Evolutionary conservation across 2,797 vertebrate genomes (phyloP), one percentile per base, ranked within the genome.

Genomic region (Lepus townsendii): DNA sequence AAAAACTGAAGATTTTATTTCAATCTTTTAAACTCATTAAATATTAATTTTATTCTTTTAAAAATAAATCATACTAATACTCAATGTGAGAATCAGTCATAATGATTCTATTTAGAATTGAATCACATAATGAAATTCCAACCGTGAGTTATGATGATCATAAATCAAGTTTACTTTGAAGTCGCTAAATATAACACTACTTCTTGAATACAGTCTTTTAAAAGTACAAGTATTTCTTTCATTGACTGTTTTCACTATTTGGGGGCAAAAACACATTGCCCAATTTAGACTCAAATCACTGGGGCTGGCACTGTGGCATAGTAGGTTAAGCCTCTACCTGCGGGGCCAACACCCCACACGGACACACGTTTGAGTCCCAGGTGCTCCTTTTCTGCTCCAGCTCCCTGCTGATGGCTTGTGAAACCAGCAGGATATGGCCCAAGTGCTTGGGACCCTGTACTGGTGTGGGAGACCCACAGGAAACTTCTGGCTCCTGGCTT

Each of bases 1-100:
- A 42, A 42, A 42, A 98, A 95, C 97, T 97, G 97, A 98, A 98
- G 94, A 92, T 97, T 98, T 97, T 93, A 98, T 97, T 97, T 97
- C 92, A 97, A 92, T 94, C 94, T 94, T 90, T 97, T 98, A 96
- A 98, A 98, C 95, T 42, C 73, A 95, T 97, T 97, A 96, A 97
- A 95, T 88, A 95, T 93, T 96, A 95, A 88, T 71, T 95, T 80
- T 83, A 71, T 94, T 93, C 32, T 93, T 95, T 87, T 62, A 85
- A 96, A 96, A 79, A 79, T 83, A 83, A 76, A 71, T 83, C 87
- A 72, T n/a, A 71, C 16, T 80, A 76, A 83, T 12, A 52, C 66
- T 89, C n/a, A 83, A 35, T 24, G 78, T 50, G 27, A 71, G 88
- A 90, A 94, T 83, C 96, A 96, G 17, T 35, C 2, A 65, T 19